phyloP scores from a whole-genome alignment of 2,113 vertebrate species.

The Isurus oxyrinchus region DNA sequence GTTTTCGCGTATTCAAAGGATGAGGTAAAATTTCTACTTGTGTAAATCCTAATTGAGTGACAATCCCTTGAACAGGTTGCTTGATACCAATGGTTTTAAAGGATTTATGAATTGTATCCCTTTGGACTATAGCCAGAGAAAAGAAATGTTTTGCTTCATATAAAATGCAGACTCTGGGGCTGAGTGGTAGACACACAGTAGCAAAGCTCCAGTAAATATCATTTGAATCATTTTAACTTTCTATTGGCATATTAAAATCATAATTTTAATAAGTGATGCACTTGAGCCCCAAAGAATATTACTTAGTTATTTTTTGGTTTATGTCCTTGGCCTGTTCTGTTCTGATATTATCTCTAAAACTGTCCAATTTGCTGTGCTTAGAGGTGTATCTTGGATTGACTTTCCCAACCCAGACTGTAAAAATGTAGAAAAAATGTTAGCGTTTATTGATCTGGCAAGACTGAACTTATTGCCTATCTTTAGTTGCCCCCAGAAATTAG shows the following conservation, averaged over 20 bases:
- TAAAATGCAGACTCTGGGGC: neutral
- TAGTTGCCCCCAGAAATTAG: neutral
- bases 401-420: neutral
- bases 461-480: neutral
- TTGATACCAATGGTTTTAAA: neutral
- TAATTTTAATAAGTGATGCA: neutral
- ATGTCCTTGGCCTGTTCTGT: neutral
- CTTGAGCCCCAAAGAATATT: neutral
- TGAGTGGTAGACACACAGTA: neutral
- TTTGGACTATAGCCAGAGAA: neutral
- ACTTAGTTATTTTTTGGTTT: neutral
- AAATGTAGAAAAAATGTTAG: neutral
- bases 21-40: conserved; percentile 62
- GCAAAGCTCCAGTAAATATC: neutral
- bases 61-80: neutral
- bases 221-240: neutral
- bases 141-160: neutral
- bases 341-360: neutral
- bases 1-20: conserved; percentile 91
- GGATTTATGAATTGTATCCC: neutral
- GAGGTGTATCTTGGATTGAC: neutral
- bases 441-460: neutral
- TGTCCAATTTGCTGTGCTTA: neutral
- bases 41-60: neutral
- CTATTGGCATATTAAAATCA: neutral